Evolutionary conservation across 1,140 invertebrate genomes (phyloP), one percentile per base, ranked within the genome.

Genomic region (Drosophila albomicans): DNA sequence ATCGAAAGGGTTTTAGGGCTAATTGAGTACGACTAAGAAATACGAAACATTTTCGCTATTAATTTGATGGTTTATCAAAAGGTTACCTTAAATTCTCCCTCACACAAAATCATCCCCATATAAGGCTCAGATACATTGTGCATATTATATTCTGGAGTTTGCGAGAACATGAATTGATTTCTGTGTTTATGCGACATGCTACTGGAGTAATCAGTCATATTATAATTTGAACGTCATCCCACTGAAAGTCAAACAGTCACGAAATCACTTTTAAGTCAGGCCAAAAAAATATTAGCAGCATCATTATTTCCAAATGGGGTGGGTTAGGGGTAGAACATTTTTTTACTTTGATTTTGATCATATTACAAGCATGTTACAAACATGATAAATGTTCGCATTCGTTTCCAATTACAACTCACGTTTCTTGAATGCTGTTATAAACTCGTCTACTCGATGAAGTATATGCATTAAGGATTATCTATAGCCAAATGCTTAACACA

Each of bases 151-250:
- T 61, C 59, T 69, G 56, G 69, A 64, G 73, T 32, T 30, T 20
- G 54, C 49, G 75, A 65, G 73, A 52, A 46, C 63, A 59, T 67
- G 52, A 63, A 74, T 82, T 74, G 70, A 81, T 79, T 66, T 66
- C 70, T 79, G 51, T 52, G 63, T 81, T 25, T 25, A 4, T 65
- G 49, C 49, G n/a, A 52, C 65, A 51, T 32, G 49, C 49, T 52
- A 13, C 65, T 46, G 77, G 78, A 78, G 86, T 75, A 89, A 89
- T 89, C 86, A 89, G 86, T 89, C 86, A 89, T 86, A 89, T 87
- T 89, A 87, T 85, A 89, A 89, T 89, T 86, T 84, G 0, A 25
- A 73, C 82, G 86, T 89, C 82, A 89, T 89, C 86, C 86, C 86
- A 75, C 64, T 79, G 79, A 72, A 65, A 84, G 86, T 67, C 86